These are phyloP conservation scores for Halisarca cf. caerulea DNA, from an alignment of 37 sponge, comb jelly and placozoan species.

Conservation along the genomic window DNA sequence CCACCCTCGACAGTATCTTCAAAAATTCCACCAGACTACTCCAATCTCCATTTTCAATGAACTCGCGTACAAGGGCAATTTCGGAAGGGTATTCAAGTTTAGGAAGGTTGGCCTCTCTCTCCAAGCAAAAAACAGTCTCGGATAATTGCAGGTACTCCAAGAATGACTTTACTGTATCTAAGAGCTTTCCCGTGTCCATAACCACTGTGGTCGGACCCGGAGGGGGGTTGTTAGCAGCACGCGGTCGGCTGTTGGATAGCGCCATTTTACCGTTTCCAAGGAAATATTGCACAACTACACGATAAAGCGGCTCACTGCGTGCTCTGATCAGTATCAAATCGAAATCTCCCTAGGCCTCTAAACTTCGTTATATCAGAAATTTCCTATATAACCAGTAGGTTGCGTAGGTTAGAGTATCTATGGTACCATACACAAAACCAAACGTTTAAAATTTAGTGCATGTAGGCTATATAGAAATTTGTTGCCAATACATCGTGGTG, in stretches of 20 bases:
- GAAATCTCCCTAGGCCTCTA: no score
- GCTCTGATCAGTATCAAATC: no score
- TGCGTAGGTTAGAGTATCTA: no score
- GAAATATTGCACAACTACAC: background rate
- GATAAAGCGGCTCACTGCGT: no score
- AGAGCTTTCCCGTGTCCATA: background rate
- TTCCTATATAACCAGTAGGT: no score
- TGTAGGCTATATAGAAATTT: no score
- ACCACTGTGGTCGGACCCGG: background rate
- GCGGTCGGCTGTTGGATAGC: background rate
- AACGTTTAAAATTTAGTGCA: no score
- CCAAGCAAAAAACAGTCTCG: background rate
- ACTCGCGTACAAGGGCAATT: slow-evolving; percentile 61
- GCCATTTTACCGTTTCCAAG: slow-evolving; percentile 5
- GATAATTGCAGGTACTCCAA: background rate
- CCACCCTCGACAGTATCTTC: slow-evolving; percentile 16
- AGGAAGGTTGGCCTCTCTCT: background rate
- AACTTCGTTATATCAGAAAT: no score
- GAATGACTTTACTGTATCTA: background rate
- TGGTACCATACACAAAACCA: no score
- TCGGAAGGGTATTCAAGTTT: slow-evolving; percentile 40
- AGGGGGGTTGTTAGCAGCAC: background rate
- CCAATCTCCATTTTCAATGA: slow-evolving; percentile 73
- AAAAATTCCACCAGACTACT: slow-evolving; percentile 54
- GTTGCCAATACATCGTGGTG: no score